phyloP scores from a whole-genome alignment of 2,113 vertebrate species.

The Taxidea taxus region DNA sequence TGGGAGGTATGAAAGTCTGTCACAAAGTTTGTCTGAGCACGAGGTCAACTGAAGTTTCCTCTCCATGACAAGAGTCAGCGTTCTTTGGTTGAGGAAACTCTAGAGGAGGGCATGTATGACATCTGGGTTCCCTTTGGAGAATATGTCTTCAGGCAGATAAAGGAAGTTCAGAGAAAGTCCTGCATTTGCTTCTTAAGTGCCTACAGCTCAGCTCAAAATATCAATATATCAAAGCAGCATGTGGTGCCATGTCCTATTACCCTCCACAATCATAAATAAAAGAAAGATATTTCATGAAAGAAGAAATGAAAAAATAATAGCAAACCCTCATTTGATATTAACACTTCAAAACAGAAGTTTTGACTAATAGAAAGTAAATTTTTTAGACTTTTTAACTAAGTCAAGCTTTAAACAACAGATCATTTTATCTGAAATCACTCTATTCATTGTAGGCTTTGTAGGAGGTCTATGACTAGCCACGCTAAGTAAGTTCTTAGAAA shows the following conservation, averaged over 20 bases:
- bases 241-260: background rate
- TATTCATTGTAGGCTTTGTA: constrained; percentile 46
- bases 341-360: constrained; percentile 46
- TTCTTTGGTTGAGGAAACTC: background rate
- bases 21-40: background rate
- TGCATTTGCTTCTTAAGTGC: background rate
- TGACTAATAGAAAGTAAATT: constrained; percentile 38
- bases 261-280: constrained; percentile 10
- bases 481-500: constrained; percentile 4
- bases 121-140: background rate
- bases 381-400: constrained; percentile 48
- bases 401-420: constrained; percentile 41
- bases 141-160: background rate
- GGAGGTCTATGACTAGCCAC: constrained; percentile 32
- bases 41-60: background rate
- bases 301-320: constrained; percentile 58
- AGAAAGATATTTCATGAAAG: background rate
- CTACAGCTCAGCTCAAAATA: background rate
- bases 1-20: background rate
- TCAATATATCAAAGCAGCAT: background rate
- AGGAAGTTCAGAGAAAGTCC: background rate
- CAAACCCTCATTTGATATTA: background rate
- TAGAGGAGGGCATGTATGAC: background rate
- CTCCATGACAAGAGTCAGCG: background rate
- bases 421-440: constrained; percentile 60